phyloP scores from a whole-genome alignment of 1,140 invertebrate species.

The Delia radicum region DNA sequence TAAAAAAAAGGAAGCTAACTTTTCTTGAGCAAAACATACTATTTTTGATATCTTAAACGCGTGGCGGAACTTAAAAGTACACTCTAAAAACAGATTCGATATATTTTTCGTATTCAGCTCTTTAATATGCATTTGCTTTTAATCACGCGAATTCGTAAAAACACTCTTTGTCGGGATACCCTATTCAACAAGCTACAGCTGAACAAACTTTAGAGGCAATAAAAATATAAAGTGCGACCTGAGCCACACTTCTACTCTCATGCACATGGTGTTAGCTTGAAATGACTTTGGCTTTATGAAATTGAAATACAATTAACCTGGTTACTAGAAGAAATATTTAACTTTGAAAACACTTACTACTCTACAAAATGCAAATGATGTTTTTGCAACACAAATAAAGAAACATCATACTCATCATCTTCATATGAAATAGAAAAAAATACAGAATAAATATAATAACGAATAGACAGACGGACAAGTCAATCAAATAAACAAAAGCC shows the following conservation, averaged over 20 bases:
- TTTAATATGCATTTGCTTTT: no score
- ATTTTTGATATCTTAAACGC: no score
- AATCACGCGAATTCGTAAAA: no score
- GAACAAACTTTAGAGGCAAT: background rate
- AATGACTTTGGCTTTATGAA: conserved; percentile 10
- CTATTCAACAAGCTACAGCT: conserved; percentile 3
- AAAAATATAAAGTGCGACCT: background rate
- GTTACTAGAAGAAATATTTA: conserved; percentile 4
- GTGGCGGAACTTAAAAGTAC: no score
- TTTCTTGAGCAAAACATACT: no score
- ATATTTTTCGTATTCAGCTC: no score
- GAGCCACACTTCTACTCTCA: background rate
- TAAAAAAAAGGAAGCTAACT: no score
- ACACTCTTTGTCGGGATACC: no score
- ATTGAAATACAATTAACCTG: conserved; percentile 22
- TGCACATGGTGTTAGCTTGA: background rate
- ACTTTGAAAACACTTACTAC: background rate
- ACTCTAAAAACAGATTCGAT: no score
- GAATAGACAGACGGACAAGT: background rate
- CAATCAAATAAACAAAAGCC: background rate
- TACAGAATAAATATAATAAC: background rate
- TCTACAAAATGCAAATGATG: background rate
- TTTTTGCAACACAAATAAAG: background rate
- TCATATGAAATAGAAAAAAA: background rate
- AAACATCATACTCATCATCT: background rate